These are phyloP conservation scores for Ooceraea biroi DNA, from an alignment of 1,140 invertebrate genomes.

Conservation along the genomic window DNA sequence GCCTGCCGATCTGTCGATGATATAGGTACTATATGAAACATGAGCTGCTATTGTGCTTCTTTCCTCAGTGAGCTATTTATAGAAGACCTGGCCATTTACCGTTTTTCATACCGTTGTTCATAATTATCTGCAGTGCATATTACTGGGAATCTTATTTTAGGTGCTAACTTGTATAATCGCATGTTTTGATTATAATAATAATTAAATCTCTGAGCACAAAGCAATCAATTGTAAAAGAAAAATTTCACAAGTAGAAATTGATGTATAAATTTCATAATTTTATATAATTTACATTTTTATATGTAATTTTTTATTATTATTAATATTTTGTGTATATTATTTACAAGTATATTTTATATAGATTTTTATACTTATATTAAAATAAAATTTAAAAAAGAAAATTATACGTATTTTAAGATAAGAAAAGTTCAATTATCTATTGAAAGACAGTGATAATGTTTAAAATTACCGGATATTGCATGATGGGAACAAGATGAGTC, in stretches of 20 bases:
- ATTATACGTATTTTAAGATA: not conserved
- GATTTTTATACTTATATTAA: not conserved
- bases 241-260: not conserved
- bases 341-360: not conserved
- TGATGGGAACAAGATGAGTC: slow-evolving; percentile 34
- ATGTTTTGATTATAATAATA: not conserved
- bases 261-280: not conserved
- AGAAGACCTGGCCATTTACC: not conserved
- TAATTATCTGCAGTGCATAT: not conserved
- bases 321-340: slow-evolving; percentile 5
- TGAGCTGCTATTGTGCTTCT: slow-evolving; percentile 25
- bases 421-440: not conserved
- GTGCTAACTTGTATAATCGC: not conserved
- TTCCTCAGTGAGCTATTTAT: slow-evolving; percentile 26
- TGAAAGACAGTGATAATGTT: not conserved
- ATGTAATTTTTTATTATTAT: not conserved
- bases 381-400: too few relatives aligned
- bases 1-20: slow-evolving; percentile 29
- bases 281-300: not conserved
- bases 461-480: slow-evolving; percentile 47
- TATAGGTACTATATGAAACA: not conserved
- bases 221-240: slow-evolving; percentile 8
- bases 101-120: slow-evolving; percentile 10
- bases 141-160: not conserved
- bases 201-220: not conserved